Evolutionary conservation across 2,888 invertebrate genomes (phyloP).

Genomic region (Calameuta idolon): DNA sequence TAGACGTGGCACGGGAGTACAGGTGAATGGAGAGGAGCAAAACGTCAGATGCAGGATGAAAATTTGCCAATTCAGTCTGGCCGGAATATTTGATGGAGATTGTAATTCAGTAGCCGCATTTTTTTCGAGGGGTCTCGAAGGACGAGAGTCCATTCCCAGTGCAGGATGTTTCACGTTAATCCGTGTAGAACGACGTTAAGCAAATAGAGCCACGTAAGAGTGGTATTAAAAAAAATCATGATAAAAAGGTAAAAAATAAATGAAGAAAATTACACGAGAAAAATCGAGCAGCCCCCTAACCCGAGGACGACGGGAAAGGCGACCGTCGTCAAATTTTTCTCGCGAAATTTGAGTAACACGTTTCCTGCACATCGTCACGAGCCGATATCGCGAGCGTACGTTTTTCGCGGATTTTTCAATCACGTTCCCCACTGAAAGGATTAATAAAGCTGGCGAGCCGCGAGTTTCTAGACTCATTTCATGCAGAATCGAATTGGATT

Average conservation of each 20-base stretch:
- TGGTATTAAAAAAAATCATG: constrained; percentile 5
- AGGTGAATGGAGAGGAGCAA: neutral
- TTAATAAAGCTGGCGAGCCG: constrained; percentile 59
- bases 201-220: neutral
- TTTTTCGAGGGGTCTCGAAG: neutral
- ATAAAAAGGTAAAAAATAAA: constrained; percentile 20
- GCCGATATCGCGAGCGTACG: neutral
- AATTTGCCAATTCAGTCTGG: neutral
- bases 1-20: neutral
- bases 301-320: neutral
- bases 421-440: constrained; percentile 57
- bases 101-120: neutral
- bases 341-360: neutral
- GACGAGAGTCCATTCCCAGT: neutral
- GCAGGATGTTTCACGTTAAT: neutral
- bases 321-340: neutral
- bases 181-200: neutral
- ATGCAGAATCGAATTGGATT: constrained; percentile 65
- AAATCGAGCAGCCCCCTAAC: constrained; percentile 1
- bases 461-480: constrained; percentile 62
- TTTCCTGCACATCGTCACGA: neutral
- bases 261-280: constrained; percentile 24
- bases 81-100: neutral
- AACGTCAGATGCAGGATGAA: neutral
- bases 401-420: constrained; percentile 50